Evolutionary conservation across 2,888 invertebrate species (phyloP), one percentile per base, ranked within the genome.

Genomic region (Dasypolia templi): DNA sequence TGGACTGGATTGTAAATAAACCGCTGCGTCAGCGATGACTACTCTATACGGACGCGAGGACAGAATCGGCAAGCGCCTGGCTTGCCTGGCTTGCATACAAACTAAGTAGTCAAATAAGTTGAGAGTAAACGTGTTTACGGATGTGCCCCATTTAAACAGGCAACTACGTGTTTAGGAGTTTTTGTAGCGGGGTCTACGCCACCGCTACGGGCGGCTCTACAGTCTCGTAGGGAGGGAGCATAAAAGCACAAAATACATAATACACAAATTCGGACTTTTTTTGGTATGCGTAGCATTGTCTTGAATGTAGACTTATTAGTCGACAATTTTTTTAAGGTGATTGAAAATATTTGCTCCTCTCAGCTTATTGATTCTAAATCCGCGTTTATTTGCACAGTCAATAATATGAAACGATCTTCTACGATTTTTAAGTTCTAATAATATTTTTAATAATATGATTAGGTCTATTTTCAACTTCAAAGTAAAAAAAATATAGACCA

Each of bases 1-100:
- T 82, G 86, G 85, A 88, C 90, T 86, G 88, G 89, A 89, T 90
- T 87, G 86, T 86, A 87, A 91, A 90, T 90, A 89, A 91, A 87
- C 81, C 75, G 78, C 88, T 81, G 84, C 75, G 86, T 91, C 88
- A 88, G 85, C 79, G 86, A 85, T 85, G 78, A 79, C 85, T 77
- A 76, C 90, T 91, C 75, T 90, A 91, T 90, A 91, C 87, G 91
- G 90, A 82, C 55, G 64, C 77, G 84, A 81, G 77, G 82, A 65
- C 74, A 79, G 81, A 81, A 76, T 86, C 77, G 65, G 79, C 75
- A 77, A 81, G 42, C 58, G 59, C 17, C 49, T 63, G 63, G 29
- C 70, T 51, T 69, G 59, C 17, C 49, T 63, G 63, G 29, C 70
- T 51, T 69, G 79, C 79, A 81, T 87, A 80, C 78, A 64, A 83